phyloP scores from a whole-genome alignment of 2,797 vertebrate species.

The Trachurus trachurus region DNA sequence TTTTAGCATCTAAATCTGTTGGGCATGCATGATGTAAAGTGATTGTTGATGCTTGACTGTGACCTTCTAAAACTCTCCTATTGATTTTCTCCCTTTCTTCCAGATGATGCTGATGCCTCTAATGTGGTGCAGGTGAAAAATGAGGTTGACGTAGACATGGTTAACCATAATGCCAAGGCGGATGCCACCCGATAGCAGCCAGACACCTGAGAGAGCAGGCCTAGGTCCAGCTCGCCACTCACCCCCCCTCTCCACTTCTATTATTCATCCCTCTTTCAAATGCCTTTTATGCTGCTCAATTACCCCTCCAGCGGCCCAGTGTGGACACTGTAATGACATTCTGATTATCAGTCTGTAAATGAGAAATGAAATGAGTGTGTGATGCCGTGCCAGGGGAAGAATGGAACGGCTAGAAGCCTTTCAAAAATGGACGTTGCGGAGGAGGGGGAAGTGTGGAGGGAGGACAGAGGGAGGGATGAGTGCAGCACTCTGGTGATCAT shows the following conservation, averaged over 20 bases:
- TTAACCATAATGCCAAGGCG: slow-evolving; percentile 77
- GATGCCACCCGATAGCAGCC: slow-evolving; percentile 82
- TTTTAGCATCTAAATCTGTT: slow-evolving; percentile 67
- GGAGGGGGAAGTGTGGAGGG: slow-evolving; percentile 64
- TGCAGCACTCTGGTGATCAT: slow-evolving; percentile 72
- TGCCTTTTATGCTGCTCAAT: slow-evolving; percentile 93
- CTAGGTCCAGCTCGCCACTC: slow-evolving; percentile 72
- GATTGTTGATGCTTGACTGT: slow-evolving; percentile 80
- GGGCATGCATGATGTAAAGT: slow-evolving; percentile 68
- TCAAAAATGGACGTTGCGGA: slow-evolving; percentile 78
- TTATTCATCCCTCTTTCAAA: slow-evolving; percentile 86
- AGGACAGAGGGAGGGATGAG: slow-evolving; percentile 65
- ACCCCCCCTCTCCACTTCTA: slow-evolving; percentile 71
- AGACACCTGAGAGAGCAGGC: slow-evolving; percentile 85
- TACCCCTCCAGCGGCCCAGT: slow-evolving; percentile 91
- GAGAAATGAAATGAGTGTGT: slow-evolving; percentile 98
- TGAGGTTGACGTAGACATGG: slow-evolving; percentile 77
- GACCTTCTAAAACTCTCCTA: slow-evolving; percentile 80
- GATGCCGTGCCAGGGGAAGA: slow-evolving; percentile 90
- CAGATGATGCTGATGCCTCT: slow-evolving; percentile 70
- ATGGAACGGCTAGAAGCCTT: slow-evolving; percentile 87
- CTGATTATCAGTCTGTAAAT: slow-evolving; percentile 99
- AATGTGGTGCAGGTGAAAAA: slow-evolving; percentile 74
- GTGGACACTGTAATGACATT: slow-evolving; percentile 97
- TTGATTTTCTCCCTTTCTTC: slow-evolving; percentile 72